Conservation (phyloP, 2,797 vertebrate species). For the Rhyacichthys aspro region DNA sequence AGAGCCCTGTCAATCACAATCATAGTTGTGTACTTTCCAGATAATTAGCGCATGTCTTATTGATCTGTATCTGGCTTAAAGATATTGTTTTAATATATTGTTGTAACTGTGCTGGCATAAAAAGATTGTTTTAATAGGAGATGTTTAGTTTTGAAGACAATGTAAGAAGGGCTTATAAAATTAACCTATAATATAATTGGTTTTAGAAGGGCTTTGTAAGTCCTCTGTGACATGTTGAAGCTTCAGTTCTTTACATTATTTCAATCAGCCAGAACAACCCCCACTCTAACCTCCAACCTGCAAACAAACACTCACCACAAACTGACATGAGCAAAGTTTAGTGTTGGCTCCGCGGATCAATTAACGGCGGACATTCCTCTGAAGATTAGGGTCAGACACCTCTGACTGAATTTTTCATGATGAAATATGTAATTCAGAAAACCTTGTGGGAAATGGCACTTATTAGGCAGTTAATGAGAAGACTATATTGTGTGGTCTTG, state of each 20-base stretch:
- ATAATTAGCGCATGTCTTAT: constrained; percentile 25
- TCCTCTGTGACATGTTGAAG: constrained; percentile 17
- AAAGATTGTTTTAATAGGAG: too few relatives aligned
- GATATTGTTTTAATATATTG: too few relatives aligned
- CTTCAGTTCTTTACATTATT: constrained; percentile 35
- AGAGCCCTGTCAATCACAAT: constrained; percentile 64
- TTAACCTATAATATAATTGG: constrained; percentile 42
- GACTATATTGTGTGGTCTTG: constrained; percentile 19
- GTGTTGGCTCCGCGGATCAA: constrained; percentile 32
- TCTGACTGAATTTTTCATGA: not conserved
- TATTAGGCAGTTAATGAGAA: constrained; percentile 25
- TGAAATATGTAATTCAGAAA: constrained; percentile 12
- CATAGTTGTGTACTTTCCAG: constrained; percentile 63
- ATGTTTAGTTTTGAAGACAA: constrained; percentile 26
- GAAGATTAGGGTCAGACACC: constrained; percentile 44
- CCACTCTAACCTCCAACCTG: constrained; percentile 2
- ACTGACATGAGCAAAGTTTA: constrained; percentile 48
- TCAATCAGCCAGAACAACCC: constrained; percentile 37
- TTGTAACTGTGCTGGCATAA: too few relatives aligned
- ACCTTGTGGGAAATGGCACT: constrained; percentile 41
- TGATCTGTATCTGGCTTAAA: too few relatives aligned
- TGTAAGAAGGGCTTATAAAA: constrained; percentile 13
- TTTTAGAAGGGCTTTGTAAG: constrained; percentile 39
- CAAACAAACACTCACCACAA: constrained; percentile 18
- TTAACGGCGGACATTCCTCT: constrained; percentile 57